Conservation (phyloP, 2,797 vertebrate species). For the Anguilla pacifica region DNA sequence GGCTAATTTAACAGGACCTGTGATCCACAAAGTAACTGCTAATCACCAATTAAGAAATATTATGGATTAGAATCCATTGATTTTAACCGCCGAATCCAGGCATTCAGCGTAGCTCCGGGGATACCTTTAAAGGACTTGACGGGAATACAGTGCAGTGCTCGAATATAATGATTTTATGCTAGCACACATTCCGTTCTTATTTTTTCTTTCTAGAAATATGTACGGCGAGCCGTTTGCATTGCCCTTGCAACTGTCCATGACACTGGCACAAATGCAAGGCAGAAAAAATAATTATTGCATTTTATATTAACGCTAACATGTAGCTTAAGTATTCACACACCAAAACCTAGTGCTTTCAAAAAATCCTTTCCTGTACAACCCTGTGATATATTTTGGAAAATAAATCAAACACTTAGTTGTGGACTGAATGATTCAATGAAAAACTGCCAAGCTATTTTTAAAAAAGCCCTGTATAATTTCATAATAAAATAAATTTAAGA, state of each 20-base stretch:
- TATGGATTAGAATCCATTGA: conserved; percentile 72
- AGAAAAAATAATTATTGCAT: neutral
- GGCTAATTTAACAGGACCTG: conserved; percentile 69
- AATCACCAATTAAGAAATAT: conserved; percentile 75
- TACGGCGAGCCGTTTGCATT: neutral
- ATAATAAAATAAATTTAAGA: no score
- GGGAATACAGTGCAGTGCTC: neutral
- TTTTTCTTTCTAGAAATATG: neutral
- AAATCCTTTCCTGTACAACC: neutral
- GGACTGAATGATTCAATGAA: neutral
- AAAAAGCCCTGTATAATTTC: no score
- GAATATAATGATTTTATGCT: neutral
- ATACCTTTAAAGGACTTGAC: conserved; percentile 1
- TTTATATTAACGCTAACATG: neutral
- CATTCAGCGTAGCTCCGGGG: conserved; percentile 39
- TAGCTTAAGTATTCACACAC: neutral
- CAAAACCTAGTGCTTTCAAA: neutral
- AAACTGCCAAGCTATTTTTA: neutral
- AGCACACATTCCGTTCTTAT: neutral
- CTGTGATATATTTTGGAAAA: neutral
- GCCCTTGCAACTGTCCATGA: neutral
- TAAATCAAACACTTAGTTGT: neutral
- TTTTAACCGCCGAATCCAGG: conserved; percentile 58
- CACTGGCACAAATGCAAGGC: neutral
- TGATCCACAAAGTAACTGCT: conserved; percentile 68